phyloP scores from a whole-genome alignment of 2,888 invertebrate species.

The Watsonalla cultraria region DNA sequence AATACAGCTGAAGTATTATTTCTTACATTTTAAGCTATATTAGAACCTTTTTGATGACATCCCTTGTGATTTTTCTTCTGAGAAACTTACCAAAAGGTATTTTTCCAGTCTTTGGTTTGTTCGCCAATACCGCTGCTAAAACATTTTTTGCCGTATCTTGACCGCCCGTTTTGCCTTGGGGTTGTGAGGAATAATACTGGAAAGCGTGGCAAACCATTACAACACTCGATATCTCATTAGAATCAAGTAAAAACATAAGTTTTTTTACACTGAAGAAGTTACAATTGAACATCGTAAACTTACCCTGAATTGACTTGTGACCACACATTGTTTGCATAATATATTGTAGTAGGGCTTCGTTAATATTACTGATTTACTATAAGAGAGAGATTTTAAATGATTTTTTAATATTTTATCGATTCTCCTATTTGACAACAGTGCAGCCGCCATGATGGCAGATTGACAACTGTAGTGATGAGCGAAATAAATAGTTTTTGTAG shows the following conservation, averaged over 20 bases:
- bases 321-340: conserved; percentile 55
- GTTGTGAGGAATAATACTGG: conserved; percentile 53
- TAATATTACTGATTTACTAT: conserved; percentile 36
- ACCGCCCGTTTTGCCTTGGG: conserved; percentile 37
- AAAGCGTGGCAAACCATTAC: conserved; percentile 20
- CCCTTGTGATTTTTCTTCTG: not conserved
- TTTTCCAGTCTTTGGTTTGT: conserved; percentile 72
- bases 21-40: not conserved
- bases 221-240: conserved; percentile 3
- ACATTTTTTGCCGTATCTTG: conserved; percentile 70
- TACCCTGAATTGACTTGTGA: conserved; percentile 58
- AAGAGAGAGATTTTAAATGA: conserved; percentile 41
- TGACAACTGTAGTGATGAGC: conserved; percentile 16
- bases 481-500: too few species aligned
- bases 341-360: conserved; percentile 54
- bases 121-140: conserved; percentile 69
- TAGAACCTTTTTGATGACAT: conserved; percentile 5
- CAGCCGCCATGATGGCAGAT: conserved; percentile 64
- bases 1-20: not conserved
- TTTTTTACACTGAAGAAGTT: conserved; percentile 7
- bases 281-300: conserved; percentile 13
- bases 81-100: conserved; percentile 68
- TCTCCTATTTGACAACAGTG: conserved; percentile 57
- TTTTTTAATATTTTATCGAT: conserved; percentile 58
- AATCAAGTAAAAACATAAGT: conserved; percentile 7